Evolutionary conservation across 2,797 vertebrate genomes (phyloP), one percentile per base, ranked within the genome.

Genomic region (Typhlichthys subterraneus): DNA sequence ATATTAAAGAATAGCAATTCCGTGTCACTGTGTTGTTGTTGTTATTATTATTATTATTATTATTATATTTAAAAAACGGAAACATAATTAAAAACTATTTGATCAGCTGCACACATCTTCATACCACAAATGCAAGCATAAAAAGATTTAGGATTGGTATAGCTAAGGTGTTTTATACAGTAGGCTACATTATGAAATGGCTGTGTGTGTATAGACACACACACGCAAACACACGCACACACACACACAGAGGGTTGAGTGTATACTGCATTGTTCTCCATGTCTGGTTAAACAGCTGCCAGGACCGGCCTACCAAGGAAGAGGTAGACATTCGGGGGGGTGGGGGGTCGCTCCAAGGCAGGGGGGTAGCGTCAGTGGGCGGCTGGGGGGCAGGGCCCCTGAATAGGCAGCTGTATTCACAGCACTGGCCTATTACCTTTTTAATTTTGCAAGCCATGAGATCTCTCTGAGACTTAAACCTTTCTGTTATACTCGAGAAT

Each of bases 341-440:
- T 61, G 72, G 46, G 23, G 53, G 66, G 54, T 79, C 82, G 58
- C 67, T 82, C 67, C 61, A 71, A 68, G 78, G 80, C 69, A 71
- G 79, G 72, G 33, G 72, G 83, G 70, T 65, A 72, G 75, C 66
- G 67, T 76, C 63, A 67, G 61, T 53, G 66, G 69, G 47, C 76
- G 54, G 45, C 12, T 38, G 47, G 59, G 72, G 71, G 64, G 12
- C 4, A 45, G 67, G 64, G 62, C 49, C 59, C 55, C 59, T 85
- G 57, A 87, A 85, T 72, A 79, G 82, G 77, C 88, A 91, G 87
- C 89, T 89, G 87, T 84, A 89, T 87, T 88, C 87, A 81, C 82
- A 80, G 77, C 83, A 67, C 81, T 12, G 46, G 49, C 58, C 76
- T 72, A 81, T 80, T 61, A 85, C 84, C 85, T 83, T 70, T 63